These are phyloP conservation scores for Esox niger DNA, from an alignment of 2,113 vertebrate genomes.

Conservation along the genomic window DNA sequence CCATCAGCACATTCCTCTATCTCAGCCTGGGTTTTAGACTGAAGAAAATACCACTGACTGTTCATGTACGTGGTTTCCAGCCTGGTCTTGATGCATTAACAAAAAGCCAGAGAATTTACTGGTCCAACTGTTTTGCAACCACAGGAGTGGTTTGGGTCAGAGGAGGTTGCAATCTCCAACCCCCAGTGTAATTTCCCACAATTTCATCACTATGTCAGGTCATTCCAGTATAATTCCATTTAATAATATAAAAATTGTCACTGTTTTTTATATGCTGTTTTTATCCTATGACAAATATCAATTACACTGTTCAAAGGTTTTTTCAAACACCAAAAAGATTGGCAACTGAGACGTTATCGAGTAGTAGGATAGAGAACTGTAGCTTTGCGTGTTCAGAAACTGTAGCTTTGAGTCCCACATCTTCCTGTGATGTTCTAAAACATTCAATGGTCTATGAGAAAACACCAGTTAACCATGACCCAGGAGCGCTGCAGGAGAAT, in stretches of 20 bases:
- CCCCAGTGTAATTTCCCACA: not conserved
- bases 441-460: too few relatives aligned
- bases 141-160: slow-evolving; percentile 11
- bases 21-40: slow-evolving; percentile 53
- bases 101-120: slow-evolving; percentile 41
- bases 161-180: not conserved
- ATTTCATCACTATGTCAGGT: slow-evolving; percentile 4
- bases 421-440: too few relatives aligned
- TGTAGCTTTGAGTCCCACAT: too few relatives aligned
- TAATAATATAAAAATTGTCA: not conserved
- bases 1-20: slow-evolving; percentile 78
- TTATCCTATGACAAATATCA: not conserved
- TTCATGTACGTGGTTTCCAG: slow-evolving; percentile 38
- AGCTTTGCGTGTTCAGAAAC: too few relatives aligned
- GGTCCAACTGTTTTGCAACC: slow-evolving; percentile 19
- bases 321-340: too few relatives aligned
- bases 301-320: too few relatives aligned
- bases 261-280: not conserved
- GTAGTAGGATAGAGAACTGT: too few relatives aligned
- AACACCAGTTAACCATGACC: too few relatives aligned
- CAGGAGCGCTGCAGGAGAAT: too few relatives aligned
- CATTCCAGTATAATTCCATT: not conserved
- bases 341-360: too few relatives aligned
- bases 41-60: slow-evolving; percentile 29
- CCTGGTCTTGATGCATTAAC: slow-evolving; percentile 29